Conservation (phyloP, 2,888 invertebrate genomes). For the Drosophila neutralis region DNA sequence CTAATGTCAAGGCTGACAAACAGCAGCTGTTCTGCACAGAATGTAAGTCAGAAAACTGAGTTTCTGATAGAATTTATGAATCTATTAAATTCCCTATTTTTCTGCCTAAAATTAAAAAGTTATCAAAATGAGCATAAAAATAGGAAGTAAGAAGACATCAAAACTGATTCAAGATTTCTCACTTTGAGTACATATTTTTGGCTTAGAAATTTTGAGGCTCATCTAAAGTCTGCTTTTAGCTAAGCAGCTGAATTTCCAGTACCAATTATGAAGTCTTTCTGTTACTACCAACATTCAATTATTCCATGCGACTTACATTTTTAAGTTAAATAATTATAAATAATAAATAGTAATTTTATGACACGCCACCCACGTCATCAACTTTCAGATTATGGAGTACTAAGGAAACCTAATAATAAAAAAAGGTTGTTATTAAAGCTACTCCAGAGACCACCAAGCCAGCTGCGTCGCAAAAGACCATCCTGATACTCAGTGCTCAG, state of each 20-base stretch:
- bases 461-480: constrained; percentile 6
- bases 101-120: background rate
- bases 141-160: background rate
- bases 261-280: background rate
- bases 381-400: background rate
- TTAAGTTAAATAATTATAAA: background rate
- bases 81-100: background rate
- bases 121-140: no score
- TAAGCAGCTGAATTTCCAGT: background rate
- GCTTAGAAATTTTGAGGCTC: background rate
- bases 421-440: background rate
- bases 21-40: constrained; percentile 17
- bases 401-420: background rate
- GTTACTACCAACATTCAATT: background rate
- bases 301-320: background rate
- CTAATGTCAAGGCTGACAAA: constrained; percentile 41
- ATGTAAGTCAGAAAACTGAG: background rate
- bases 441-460: background rate
- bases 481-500: background rate
- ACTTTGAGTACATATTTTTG: background rate
- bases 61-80: background rate
- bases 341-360: no score
- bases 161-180: background rate
- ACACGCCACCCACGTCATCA: background rate
- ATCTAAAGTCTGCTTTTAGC: background rate